These are phyloP conservation scores for Oophaga sylvatica DNA, from an alignment of 2,797 vertebrate species.

Conservation along the genomic window DNA sequence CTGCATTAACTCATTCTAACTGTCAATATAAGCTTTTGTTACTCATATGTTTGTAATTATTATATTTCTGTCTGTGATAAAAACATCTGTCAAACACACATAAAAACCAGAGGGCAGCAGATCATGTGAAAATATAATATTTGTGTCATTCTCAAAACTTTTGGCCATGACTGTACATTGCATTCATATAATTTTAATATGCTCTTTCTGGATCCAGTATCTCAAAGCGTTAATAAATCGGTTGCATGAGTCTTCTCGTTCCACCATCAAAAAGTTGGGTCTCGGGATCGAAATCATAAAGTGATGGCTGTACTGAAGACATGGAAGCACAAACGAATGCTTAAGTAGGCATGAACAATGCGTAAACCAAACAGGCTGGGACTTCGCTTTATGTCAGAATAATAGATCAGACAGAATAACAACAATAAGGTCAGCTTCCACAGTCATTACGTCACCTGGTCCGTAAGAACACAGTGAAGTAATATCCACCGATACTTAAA, in stretches of 20 bases:
- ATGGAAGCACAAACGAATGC: slow-evolving; percentile 53
- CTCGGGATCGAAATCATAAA: slow-evolving; percentile 29
- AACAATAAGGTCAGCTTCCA: slow-evolving; percentile 51
- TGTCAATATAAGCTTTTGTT: too few species aligned
- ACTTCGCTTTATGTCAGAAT: slow-evolving; percentile 50
- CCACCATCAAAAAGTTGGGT: slow-evolving; percentile 47
- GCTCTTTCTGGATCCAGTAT: not conserved
- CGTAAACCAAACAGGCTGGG: slow-evolving; percentile 53
- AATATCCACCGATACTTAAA: slow-evolving; percentile 49
- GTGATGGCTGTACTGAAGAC: slow-evolving; percentile 42
- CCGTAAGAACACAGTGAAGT: slow-evolving; percentile 54
- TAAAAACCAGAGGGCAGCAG: too few species aligned
- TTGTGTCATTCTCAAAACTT: too few species aligned
- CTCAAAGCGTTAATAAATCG: slow-evolving; percentile 21
- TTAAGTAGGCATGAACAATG: slow-evolving; percentile 60
- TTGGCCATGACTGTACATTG: too few species aligned
- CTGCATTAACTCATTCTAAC: too few species aligned
- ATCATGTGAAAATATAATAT: too few species aligned
- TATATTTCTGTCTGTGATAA: too few species aligned
- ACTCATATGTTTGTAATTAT: too few species aligned
- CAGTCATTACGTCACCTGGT: slow-evolving; percentile 53
- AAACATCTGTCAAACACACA: too few species aligned
- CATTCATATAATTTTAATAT: not conserved
- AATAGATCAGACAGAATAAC: slow-evolving; percentile 58
- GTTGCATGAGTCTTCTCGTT: slow-evolving; percentile 8